A percentile compares a stretch with the other conserved stretches of the same genome.
phyloP scores from a whole-genome alignment of 2,888 invertebrate species.

The Pollenia griseotomentosa region DNA sequence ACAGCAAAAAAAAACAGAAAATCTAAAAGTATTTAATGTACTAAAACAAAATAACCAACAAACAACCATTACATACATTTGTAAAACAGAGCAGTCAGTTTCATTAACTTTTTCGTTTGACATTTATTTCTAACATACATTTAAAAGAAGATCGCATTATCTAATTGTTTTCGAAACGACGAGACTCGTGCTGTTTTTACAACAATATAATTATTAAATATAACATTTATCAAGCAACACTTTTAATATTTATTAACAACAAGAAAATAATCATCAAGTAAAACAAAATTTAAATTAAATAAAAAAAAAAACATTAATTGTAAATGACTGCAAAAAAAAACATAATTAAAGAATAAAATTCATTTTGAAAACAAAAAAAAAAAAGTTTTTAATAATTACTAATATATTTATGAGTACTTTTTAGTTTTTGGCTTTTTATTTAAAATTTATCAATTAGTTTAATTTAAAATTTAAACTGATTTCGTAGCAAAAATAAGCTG shows the following conservation, averaged over 20 bases:
- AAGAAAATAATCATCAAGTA: constrained; percentile 31
- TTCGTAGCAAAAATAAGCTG: too few relatives aligned
- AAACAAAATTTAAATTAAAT: constrained; percentile 19
- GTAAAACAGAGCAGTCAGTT: constrained; percentile 60
- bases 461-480: too few relatives aligned
- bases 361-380: constrained; percentile 70
- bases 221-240: constrained; percentile 55
- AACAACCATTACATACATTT: constrained; percentile 53
- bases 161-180: constrained; percentile 44
- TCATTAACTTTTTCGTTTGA: constrained; percentile 42
- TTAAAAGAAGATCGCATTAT: constrained; percentile 27
- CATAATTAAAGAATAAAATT: constrained; percentile 74
- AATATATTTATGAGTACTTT: constrained; percentile 62
- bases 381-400: constrained; percentile 60
- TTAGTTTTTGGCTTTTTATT: constrained; percentile 12
- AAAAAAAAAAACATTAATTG: constrained; percentile 50
- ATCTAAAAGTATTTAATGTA: constrained; percentile 32
- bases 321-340: constrained; percentile 68
- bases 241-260: constrained; percentile 57
- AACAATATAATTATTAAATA: constrained; percentile 53
- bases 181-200: constrained; percentile 57
- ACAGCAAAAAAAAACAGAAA: constrained; percentile 48
- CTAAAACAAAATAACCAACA: constrained; percentile 42
- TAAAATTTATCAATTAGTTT: constrained; percentile 48
- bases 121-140: constrained; percentile 28